These are phyloP conservation scores for Dugesia japonica DNA, from an alignment of 2,888 invertebrate genomes.

Conservation along the genomic window DNA sequence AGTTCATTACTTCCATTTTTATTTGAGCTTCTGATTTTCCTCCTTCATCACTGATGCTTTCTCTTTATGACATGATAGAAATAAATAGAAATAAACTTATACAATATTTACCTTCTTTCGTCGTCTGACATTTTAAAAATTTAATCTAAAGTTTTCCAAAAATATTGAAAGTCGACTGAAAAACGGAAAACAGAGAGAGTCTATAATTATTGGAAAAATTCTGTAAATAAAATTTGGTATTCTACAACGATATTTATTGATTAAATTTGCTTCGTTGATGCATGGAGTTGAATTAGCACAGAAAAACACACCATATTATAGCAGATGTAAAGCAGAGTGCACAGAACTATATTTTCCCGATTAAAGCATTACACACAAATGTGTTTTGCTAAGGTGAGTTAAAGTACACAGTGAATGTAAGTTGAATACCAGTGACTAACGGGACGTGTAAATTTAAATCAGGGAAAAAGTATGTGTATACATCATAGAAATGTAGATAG, in stretches of 20 bases:
- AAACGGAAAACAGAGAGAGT: slow-evolving; percentile 11
- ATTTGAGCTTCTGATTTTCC: slow-evolving; percentile 11
- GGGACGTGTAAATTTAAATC: background rate
- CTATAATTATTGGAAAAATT: background rate
- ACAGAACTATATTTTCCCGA: background rate
- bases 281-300: slow-evolving; percentile 1
- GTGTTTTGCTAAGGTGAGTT: background rate
- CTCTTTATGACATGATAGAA: background rate
- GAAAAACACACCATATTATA: background rate
- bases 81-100: background rate
- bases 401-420: background rate
- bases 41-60: background rate
- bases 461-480: background rate
- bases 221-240: background rate
- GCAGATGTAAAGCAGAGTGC: background rate
- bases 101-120: slow-evolving; percentile 12
- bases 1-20: background rate
- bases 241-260: background rate
- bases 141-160: background rate
- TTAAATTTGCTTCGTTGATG: background rate
- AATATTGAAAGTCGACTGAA: slow-evolving; percentile 1
- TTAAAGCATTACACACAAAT: background rate
- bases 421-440: background rate
- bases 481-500: background rate
- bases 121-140: slow-evolving; percentile 14